These are phyloP conservation scores for Cryptotermes secundus DNA, from an alignment of 1,140 invertebrate species.

Conservation along the genomic window DNA sequence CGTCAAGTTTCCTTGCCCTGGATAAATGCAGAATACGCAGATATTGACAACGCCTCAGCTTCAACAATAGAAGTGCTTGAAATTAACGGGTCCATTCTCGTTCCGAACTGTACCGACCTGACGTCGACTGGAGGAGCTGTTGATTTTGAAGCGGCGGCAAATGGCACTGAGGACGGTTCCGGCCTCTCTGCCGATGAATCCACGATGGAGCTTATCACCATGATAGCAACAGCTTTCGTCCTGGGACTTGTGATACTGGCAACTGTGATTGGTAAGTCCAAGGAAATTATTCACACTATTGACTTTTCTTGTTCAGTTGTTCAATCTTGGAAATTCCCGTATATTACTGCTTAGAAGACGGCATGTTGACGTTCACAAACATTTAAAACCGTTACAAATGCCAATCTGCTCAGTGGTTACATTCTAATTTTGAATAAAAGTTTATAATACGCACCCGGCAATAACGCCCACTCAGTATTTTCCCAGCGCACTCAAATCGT, in stretches of 20 bases:
- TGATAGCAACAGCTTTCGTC: conserved; percentile 39
- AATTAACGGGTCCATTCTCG: not conserved
- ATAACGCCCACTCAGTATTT: no score
- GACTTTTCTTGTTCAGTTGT: no score
- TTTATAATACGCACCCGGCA: no score
- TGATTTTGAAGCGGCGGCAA: not conserved
- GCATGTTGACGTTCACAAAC: no score
- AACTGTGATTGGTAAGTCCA: conserved; percentile 41
- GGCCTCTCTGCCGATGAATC: not conserved
- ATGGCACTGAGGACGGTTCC: not conserved
- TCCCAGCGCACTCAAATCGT: no score
- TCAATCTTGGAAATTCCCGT: no score
- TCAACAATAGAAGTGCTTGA: not conserved
- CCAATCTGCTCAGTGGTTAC: no score
- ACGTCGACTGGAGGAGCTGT: not conserved
- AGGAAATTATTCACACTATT: not conserved
- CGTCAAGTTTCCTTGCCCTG: not conserved
- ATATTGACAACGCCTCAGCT: not conserved
- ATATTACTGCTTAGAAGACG: no score
- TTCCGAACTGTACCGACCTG: not conserved
- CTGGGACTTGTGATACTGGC: conserved; percentile 41
- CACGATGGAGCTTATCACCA: conserved; percentile 33
- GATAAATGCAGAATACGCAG: not conserved
- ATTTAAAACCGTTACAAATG: no score
- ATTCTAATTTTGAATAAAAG: no score